A percentile compares a stretch with the other conserved stretches of the same genome.
Conservation (phyloP, 2,113 vertebrate species). For the Callopanchax toddi region DNA sequence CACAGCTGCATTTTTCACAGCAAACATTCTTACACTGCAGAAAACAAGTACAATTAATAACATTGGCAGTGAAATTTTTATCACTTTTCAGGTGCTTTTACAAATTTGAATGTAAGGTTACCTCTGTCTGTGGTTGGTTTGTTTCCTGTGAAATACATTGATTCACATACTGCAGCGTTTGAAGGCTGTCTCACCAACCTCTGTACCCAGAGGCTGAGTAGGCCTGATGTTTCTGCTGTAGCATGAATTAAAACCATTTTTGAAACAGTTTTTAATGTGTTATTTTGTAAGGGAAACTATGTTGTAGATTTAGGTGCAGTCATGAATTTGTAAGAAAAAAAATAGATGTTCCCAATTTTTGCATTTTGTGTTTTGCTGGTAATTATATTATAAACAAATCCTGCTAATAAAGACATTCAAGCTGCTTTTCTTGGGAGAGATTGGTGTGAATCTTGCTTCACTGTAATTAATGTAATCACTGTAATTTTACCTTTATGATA, state of each 20-base stretch:
- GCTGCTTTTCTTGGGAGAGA: neutral
- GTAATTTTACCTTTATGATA: no score
- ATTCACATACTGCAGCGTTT: constrained; percentile 63
- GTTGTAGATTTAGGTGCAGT: no score
- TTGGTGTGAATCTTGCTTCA: neutral
- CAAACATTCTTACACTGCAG: constrained; percentile 6
- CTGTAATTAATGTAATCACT: no score
- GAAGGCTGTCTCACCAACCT: constrained; percentile 77
- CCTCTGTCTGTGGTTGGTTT: constrained; percentile 1
- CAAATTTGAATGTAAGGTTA: neutral
- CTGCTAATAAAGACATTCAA: neutral
- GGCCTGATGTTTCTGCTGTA: constrained; percentile 71
- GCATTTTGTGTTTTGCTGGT: no score
- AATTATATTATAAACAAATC: no score
- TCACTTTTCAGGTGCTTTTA: neutral
- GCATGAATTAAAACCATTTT: constrained; percentile 21
- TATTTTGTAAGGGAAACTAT: neutral
- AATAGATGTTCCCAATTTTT: no score
- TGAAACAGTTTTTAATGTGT: neutral
- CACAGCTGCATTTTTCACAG: constrained; percentile 10
- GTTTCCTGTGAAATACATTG: constrained; percentile 12
- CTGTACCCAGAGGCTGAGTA: constrained; percentile 65
- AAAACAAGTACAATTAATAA: neutral
- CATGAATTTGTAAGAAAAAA: no score
- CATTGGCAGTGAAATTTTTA: neutral